Evolutionary conservation across 2,113 vertebrate genomes (phyloP), one percentile per base, ranked within the genome.

Genomic region (Anhinga anhinga): DNA sequence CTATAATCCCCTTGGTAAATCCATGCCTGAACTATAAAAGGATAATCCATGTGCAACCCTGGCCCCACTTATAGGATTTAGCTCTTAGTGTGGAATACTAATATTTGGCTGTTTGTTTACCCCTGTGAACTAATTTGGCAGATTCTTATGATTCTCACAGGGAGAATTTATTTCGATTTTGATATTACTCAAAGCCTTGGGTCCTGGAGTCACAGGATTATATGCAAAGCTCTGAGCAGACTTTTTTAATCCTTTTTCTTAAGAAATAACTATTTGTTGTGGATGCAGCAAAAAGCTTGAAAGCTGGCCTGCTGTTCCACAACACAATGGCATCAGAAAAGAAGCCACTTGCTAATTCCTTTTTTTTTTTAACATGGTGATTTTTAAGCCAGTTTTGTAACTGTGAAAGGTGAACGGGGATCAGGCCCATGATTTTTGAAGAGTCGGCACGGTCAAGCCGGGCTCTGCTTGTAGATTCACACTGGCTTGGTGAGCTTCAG

Each of bases 51-150:
- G 95, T 97, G 96, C 97, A 97, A 95, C 94, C 95, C 86, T 95
- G 95, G 94, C 87, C 96, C 93, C 95, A 96, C 94, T 95, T 96
- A 97, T 55, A 97, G 95, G 95, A 95, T 96, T 96, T 97, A 97
- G 95, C 93, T 97, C 94, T 96, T 95, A 97, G 93, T 95, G 93
- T 96, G 86, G 96, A 97, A 97, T 93, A 95, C 93, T 95, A 96
- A 97, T 97, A 97, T 97, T 97, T 97, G 94, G 96, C 96, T 96
- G 95, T 97, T 97, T 95, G 94, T 97, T 97, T 97, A 97, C 94
- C 93, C 95, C 96, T 95, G 94, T 97, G 94, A 97, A 96, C 96
- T 95, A 97, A 96, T 97, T 95, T 96, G 94, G 87, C 94, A 96
- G 95, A 97, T 96, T 96, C 93, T 94, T 95, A 82, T 55, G 93